These are phyloP conservation scores for Lagocephalus sceleratus DNA, from an alignment of 2,797 vertebrate genomes.

Conservation along the genomic window DNA sequence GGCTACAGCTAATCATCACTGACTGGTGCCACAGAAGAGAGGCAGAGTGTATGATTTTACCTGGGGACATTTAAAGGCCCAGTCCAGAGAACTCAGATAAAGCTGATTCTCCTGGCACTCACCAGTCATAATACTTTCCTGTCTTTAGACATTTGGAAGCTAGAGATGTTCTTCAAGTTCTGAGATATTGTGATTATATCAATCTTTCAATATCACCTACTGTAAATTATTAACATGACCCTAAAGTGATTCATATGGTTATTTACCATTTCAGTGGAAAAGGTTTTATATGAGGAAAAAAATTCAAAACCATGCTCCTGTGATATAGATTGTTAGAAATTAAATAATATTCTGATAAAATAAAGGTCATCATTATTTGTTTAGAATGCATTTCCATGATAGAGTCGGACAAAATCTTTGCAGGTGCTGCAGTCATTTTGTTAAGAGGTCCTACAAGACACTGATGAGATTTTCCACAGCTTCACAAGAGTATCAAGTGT, in stretches of 20 bases:
- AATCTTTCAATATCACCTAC: background rate
- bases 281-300: no score
- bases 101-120: background rate
- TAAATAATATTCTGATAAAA: no score
- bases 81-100: conserved; percentile 30
- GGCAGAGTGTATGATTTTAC: conserved; percentile 38
- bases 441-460: conserved; percentile 12
- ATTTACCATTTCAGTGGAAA: no score
- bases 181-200: background rate
- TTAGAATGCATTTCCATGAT: background rate
- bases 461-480: conserved; percentile 25
- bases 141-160: no score
- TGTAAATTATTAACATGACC: background rate
- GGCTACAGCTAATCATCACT: conserved; percentile 63
- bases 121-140: no score
- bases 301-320: no score
- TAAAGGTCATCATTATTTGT: background rate
- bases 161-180: no score
- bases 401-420: background rate
- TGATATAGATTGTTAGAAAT: no score
- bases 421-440: conserved; percentile 22
- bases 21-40: conserved; percentile 45
- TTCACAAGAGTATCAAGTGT: conserved; percentile 30
- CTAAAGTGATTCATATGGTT: no score
- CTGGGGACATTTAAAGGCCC: conserved; percentile 43